Evolutionary conservation across 2,113 vertebrate species (phyloP).

Genomic region (Eptesicus fuscus): DNA sequence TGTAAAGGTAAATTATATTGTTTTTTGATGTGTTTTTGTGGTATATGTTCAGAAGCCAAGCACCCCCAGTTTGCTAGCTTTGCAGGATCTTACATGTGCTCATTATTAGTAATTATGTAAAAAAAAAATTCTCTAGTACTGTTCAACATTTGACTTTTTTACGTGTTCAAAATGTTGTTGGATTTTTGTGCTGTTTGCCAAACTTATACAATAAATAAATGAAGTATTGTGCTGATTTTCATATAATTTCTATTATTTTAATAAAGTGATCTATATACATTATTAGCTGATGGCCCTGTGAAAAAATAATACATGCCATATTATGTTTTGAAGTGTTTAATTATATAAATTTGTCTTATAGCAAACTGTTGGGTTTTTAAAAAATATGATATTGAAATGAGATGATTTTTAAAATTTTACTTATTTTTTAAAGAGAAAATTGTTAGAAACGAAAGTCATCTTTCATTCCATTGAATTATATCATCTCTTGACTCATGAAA

Average conservation of each 20-base stretch:
- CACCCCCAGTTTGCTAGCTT: constrained; percentile 58
- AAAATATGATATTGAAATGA: constrained; percentile 8
- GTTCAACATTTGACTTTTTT: constrained; percentile 73
- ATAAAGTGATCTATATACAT: neutral
- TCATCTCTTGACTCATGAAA: neutral
- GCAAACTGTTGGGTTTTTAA: constrained; percentile 5
- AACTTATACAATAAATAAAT: constrained; percentile 75
- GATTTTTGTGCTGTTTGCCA: constrained; percentile 78
- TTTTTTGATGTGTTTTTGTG: constrained; percentile 27
- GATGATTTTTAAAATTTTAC: neutral
- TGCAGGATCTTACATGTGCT: constrained; percentile 55
- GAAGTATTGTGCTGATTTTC: constrained; percentile 71
- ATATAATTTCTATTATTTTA: constrained; percentile 60
- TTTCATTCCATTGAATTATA: neutral
- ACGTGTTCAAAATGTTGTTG: constrained; percentile 73
- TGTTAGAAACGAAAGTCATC: neutral
- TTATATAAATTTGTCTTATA: constrained; percentile 20
- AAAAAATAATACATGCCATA: constrained; percentile 1
- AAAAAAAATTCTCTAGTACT: constrained; percentile 45
- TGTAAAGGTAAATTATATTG: constrained; percentile 69
- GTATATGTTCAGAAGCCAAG: constrained; percentile 59
- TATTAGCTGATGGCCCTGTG: neutral
- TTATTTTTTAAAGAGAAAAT: neutral
- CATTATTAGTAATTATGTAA: constrained; percentile 69
- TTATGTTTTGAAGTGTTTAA: constrained; percentile 30